These are phyloP conservation scores for Eupeodes latifasciatus DNA, from an alignment of 2,888 invertebrate species.

Conservation along the genomic window DNA sequence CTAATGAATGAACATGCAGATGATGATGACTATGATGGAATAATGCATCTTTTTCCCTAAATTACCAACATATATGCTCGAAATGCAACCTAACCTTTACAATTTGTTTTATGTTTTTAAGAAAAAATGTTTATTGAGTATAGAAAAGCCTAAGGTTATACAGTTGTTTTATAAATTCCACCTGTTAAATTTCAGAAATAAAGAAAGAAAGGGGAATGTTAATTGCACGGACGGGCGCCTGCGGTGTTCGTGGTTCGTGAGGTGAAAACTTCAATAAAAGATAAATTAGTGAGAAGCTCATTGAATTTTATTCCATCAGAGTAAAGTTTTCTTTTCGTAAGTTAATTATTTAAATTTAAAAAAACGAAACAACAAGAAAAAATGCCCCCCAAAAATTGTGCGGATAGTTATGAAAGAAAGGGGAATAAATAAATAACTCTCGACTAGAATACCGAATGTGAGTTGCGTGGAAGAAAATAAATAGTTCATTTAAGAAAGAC, in stretches of 20 bases:
- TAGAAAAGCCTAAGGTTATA: conserved; percentile 8
- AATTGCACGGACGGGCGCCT: conserved; percentile 48
- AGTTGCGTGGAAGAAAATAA: conserved; percentile 28
- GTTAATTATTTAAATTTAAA: conserved; percentile 13
- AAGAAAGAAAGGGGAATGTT: conserved; percentile 16
- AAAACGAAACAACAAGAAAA: not conserved
- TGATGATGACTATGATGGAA: not conserved
- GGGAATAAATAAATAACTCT: conserved; percentile 6
- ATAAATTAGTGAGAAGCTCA: conserved; percentile 33
- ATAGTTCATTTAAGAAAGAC: conserved; percentile 22
- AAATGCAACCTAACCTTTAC: conserved; percentile 40
- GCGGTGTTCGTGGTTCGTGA: conserved; percentile 28
- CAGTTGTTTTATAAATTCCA: conserved; percentile 12
- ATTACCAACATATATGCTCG: conserved; percentile 4
- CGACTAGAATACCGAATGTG: conserved; percentile 19
- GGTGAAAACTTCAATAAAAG: conserved; percentile 25
- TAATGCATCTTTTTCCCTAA: conserved; percentile 49
- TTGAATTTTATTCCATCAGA: conserved; percentile 33
- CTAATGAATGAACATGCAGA: conserved; percentile 26
- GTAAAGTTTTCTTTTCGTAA: not conserved
- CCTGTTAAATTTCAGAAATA: conserved; percentile 20
- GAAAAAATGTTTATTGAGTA: conserved; percentile 1
- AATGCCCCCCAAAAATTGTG: conserved; percentile 1
- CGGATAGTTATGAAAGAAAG: not conserved
- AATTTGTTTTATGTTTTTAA: conserved; percentile 46